Evolutionary conservation across 2,888 invertebrate species (phyloP).

Genomic region (Diploptera punctata): DNA sequence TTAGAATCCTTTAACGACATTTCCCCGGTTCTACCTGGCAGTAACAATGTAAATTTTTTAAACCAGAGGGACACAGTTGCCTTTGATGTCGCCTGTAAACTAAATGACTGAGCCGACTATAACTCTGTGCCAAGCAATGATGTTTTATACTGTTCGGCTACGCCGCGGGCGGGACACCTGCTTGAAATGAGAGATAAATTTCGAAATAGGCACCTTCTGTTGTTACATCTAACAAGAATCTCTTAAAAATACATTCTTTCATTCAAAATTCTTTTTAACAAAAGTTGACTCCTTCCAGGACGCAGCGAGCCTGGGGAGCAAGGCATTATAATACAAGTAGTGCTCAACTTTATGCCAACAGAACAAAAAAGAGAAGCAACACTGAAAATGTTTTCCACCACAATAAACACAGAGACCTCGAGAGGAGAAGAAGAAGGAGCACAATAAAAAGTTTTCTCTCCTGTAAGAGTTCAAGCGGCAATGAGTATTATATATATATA

Average conservation of each 20-base stretch:
- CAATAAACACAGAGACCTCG: constrained; percentile 26
- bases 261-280: constrained; percentile 5
- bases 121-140: too few species aligned
- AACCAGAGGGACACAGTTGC: too few species aligned
- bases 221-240: too few species aligned
- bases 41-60: too few species aligned
- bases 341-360: constrained; percentile 27
- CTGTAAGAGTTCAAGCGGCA: constrained; percentile 28
- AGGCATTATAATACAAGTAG: constrained; percentile 23
- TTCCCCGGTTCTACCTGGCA: too few species aligned
- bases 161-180: too few species aligned
- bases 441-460: constrained; percentile 29
- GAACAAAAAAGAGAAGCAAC: constrained; percentile 24
- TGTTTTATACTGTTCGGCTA: too few species aligned
- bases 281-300: constrained; percentile 6
- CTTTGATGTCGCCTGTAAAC: too few species aligned
- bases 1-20: too few species aligned
- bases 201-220: too few species aligned
- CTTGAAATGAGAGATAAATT: too few species aligned
- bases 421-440: constrained; percentile 19
- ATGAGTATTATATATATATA: constrained; percentile 25
- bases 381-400: constrained; percentile 30
- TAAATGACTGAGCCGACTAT: too few species aligned
- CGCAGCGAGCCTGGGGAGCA: neutral
- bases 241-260: constrained; percentile 20